phyloP scores from a whole-genome alignment of 2,888 invertebrate genomes.

The Arge pagana region DNA sequence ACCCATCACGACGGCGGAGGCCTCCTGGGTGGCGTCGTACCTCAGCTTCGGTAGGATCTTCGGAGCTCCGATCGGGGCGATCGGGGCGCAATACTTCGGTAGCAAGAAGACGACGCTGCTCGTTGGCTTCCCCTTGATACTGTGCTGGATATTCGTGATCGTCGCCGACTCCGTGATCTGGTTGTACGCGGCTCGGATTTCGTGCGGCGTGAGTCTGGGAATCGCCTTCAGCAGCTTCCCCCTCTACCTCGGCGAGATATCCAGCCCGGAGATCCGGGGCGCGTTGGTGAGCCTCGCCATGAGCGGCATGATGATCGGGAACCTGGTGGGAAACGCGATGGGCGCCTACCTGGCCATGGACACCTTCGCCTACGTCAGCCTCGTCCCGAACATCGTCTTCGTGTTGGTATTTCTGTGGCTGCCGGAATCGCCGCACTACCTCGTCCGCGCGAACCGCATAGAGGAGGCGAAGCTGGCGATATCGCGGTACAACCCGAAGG shows the following conservation, averaged over 20 bases:
- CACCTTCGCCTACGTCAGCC: constrained; percentile 5
- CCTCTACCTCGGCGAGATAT: constrained; percentile 44
- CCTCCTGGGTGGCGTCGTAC: constrained; percentile 18
- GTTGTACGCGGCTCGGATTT: constrained; percentile 34
- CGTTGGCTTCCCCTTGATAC: constrained; percentile 32
- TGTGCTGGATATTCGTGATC: constrained; percentile 37
- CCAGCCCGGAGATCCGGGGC: constrained; percentile 41
- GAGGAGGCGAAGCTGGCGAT: constrained; percentile 37
- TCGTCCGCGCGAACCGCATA: background rate
- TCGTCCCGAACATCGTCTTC: background rate
- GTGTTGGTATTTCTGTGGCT: background rate
- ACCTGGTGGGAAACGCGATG: background rate
- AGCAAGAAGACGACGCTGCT: constrained; percentile 39
- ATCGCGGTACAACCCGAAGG: constrained; percentile 37
- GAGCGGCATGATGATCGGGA: constrained; percentile 3
- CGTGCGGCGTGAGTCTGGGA: constrained; percentile 36
- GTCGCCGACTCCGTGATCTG: constrained; percentile 34
- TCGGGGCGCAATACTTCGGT: constrained; percentile 37
- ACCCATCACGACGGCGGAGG: constrained; percentile 6
- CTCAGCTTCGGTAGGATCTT: constrained; percentile 8
- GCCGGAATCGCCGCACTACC: constrained; percentile 15
- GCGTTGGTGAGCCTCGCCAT: constrained; percentile 31
- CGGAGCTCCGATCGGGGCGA: constrained; percentile 31
- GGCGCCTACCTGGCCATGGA: constrained; percentile 5
- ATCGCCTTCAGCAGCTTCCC: constrained; percentile 41